These are phyloP conservation scores for Gastracanthus pulcherrimus DNA, from an alignment of 2,888 invertebrate species.

Conservation along the genomic window DNA sequence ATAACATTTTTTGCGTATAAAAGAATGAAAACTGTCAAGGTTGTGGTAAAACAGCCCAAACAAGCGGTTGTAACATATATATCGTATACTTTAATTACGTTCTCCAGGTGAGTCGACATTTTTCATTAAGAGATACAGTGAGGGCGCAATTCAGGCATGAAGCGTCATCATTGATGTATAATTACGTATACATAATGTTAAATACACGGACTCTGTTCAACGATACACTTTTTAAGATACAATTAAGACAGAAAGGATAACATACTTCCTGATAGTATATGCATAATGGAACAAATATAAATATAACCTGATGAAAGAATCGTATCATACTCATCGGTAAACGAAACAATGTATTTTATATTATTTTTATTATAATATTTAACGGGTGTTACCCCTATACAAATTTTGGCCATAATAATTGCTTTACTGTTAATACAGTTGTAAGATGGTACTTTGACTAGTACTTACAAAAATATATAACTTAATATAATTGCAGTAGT, in stretches of 20 bases:
- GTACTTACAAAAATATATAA: too few relatives aligned
- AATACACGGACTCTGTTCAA: not conserved
- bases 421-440: too few relatives aligned
- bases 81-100: slow-evolving; percentile 8
- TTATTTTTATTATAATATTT: too few relatives aligned
- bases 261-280: too few relatives aligned
- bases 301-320: too few relatives aligned
- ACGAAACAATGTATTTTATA: too few relatives aligned
- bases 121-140: slow-evolving; percentile 1
- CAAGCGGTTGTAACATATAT: not conserved
- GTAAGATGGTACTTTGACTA: too few relatives aligned
- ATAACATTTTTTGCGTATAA: not conserved
- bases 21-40: slow-evolving; percentile 5
- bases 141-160: not conserved
- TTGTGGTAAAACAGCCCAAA: not conserved
- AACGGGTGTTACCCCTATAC: too few relatives aligned
- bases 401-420: too few relatives aligned
- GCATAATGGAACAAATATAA: too few relatives aligned
- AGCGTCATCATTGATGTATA: not conserved
- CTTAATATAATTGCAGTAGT: too few relatives aligned
- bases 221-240: not conserved
- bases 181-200: not conserved
- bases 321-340: too few relatives aligned
- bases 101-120: slow-evolving; percentile 18
- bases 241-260: not conserved